phyloP scores from a whole-genome alignment of 1,140 invertebrate species.

The Sycophila sp. region DNA sequence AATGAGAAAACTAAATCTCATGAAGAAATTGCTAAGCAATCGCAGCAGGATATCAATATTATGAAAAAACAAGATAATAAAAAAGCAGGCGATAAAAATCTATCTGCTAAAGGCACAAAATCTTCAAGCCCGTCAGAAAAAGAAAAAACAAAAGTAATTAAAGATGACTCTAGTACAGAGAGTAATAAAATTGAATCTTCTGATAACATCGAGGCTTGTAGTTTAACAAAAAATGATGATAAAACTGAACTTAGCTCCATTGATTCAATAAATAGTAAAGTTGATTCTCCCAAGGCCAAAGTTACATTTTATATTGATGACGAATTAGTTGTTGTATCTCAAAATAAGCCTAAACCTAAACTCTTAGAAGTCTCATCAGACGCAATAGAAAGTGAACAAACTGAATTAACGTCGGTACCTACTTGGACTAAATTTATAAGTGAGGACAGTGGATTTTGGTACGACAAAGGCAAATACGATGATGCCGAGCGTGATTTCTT shows the following conservation, averaged over 20 bases:
- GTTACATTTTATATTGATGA: conserved; percentile 30
- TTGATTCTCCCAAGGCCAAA: conserved; percentile 30
- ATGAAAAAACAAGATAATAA: too few relatives aligned
- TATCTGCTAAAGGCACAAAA: too few relatives aligned
- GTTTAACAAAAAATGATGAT: neutral
- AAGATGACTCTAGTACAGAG: too few relatives aligned
- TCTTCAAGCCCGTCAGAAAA: too few relatives aligned
- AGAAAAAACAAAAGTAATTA: too few relatives aligned
- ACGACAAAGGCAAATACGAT: conserved; percentile 70
- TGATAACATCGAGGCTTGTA: neutral
- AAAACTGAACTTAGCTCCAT: too few relatives aligned
- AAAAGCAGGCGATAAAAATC: too few relatives aligned
- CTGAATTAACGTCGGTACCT: neutral
- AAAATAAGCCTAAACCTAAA: conserved; percentile 23
- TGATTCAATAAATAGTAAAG: too few relatives aligned
- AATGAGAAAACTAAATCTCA: too few relatives aligned
- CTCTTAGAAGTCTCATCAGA: conserved; percentile 29
- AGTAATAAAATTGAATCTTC: too few relatives aligned
- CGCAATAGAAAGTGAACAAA: conserved; percentile 34
- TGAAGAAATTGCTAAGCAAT: too few relatives aligned
- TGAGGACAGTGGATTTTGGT: conserved; percentile 71
- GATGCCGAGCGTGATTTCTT: conserved; percentile 71
- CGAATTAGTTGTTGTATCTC: conserved; percentile 34
- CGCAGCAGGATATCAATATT: too few relatives aligned
- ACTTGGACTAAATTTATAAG: conserved; percentile 47